Evolutionary conservation across 2,888 invertebrate genomes (phyloP).

Genomic region (Drosophila colorata): DNA sequence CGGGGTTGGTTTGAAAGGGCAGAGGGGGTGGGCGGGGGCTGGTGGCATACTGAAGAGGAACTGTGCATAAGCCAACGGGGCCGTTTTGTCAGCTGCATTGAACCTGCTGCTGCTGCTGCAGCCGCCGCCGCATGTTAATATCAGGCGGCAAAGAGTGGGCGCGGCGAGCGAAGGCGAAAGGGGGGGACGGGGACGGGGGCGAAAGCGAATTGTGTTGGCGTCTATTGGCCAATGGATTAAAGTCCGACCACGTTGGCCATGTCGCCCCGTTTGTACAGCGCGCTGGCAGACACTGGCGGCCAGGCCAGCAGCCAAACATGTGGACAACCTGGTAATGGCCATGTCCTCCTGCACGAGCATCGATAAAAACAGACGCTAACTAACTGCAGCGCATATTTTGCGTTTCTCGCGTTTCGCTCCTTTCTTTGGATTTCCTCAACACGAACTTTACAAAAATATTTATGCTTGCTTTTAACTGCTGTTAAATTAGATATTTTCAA

Average conservation of each 20-base stretch:
- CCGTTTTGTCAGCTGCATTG: conserved; percentile 65
- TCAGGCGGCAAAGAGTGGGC: too few species aligned
- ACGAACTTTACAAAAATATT: too few species aligned
- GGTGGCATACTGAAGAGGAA: neutral
- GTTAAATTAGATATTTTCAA: too few species aligned
- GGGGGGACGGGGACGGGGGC: conserved; percentile 5
- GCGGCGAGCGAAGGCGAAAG: too few species aligned
- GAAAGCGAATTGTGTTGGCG: conserved; percentile 39
- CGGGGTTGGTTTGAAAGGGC: conserved; percentile 8
- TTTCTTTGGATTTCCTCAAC: too few species aligned
- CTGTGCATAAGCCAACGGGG: conserved; percentile 60
- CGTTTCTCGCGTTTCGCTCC: neutral
- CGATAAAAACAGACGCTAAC: conserved; percentile 60
- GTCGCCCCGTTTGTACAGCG: conserved; percentile 1
- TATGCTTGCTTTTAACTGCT: too few species aligned
- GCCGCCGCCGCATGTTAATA: conserved; percentile 69
- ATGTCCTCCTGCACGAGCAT: conserved; percentile 45
- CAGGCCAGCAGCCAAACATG: conserved; percentile 27
- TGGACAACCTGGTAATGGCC: conserved; percentile 58
- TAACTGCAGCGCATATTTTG: conserved; percentile 23
- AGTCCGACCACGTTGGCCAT: conserved; percentile 61
- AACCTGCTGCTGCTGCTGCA: conserved; percentile 28
- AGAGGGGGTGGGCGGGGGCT: neutral
- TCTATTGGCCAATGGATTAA: conserved; percentile 76
- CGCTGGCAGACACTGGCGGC: conserved; percentile 7